Percentiles rank a stretch among this genome's conserved stretches.
Conservation (phyloP, 2,113 vertebrate genomes). For the Saimiri boliviensis region DNA sequence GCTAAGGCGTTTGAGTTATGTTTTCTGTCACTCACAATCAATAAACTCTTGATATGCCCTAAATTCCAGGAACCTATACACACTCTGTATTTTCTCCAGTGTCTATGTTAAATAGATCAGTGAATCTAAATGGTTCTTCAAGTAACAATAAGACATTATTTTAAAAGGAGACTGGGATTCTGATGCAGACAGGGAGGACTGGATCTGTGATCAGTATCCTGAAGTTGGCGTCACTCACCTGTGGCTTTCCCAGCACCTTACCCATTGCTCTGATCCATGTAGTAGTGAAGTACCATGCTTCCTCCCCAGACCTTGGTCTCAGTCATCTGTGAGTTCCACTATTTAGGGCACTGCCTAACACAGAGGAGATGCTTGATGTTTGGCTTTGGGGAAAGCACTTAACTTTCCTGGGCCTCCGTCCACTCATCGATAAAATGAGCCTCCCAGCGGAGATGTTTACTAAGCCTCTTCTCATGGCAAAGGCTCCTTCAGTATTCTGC, state of each 20-base stretch:
- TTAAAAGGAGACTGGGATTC: background rate
- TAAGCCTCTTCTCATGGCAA: background rate
- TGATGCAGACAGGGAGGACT: background rate
- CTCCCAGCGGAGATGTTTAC: background rate
- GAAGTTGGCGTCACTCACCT: background rate
- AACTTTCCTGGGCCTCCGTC: background rate
- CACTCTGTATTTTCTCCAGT: background rate
- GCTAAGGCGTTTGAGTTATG: background rate
- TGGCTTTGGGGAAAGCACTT: background rate
- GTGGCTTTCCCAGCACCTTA: background rate
- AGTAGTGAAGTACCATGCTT: background rate
- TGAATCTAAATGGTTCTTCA: background rate
- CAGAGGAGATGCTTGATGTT: background rate
- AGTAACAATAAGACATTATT: background rate
- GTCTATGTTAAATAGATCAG: background rate
- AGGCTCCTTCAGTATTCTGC: background rate
- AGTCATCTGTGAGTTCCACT: background rate
- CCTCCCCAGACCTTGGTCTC: background rate
- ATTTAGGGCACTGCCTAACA: background rate
- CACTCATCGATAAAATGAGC: background rate
- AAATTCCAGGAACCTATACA: background rate
- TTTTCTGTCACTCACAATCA: background rate
- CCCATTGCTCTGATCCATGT: fast-evolving
- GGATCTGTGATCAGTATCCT: background rate
- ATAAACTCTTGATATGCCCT: background rate